Base-by-base conservation (phyloP, 2,113 vertebrate genomes). In the Grallaria varia region DNA sequence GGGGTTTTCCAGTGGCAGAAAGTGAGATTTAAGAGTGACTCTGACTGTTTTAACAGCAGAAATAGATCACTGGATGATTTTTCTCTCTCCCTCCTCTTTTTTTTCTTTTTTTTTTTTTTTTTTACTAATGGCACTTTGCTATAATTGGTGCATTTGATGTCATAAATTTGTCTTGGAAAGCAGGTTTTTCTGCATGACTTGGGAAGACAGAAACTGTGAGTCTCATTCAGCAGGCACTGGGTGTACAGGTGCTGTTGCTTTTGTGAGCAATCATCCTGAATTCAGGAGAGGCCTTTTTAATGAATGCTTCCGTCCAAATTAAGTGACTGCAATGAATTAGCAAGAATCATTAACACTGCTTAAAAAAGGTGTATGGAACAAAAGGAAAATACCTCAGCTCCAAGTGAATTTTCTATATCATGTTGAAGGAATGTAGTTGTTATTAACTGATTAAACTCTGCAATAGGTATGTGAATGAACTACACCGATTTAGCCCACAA, bases 211-310 rank as follows among this genome's bases (percentile, higher is more conserved):
- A 55, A 59, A 33, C 42, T 55, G 8, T 50, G 82, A 66, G 42
- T 63, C 15, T 62, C 68, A 37, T 77, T 83, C 45, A n/a, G n/a
- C 42, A 92, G 56, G 14, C 23, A 53, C 10, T 45, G 67, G 67
- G 35, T 83, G 19, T 50, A 47, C 60, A 67, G 73, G 35, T 93
- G 35, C 44, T 76, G 12, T 37, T 77, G 75, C 75, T 86, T 33
- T 9, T 79, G 25, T 74, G 62, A 93, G 71, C 64, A 84, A 39
- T 67, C 39, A 23, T 12, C 14, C 40, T 39, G 66, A 76, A 93
- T 84, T 94, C 69, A 76, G 37, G 74, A 76, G 74, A 94, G 58
- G 31, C 78, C 39, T 87, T 45, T 81, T 64, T 85, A 95, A 84
- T 81, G 68, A 90, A 52, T 47, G 19, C 39, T 80, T 50, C 44